Conservation (phyloP, 2,888 invertebrate species). For the Drosophila mimetica region DNA sequence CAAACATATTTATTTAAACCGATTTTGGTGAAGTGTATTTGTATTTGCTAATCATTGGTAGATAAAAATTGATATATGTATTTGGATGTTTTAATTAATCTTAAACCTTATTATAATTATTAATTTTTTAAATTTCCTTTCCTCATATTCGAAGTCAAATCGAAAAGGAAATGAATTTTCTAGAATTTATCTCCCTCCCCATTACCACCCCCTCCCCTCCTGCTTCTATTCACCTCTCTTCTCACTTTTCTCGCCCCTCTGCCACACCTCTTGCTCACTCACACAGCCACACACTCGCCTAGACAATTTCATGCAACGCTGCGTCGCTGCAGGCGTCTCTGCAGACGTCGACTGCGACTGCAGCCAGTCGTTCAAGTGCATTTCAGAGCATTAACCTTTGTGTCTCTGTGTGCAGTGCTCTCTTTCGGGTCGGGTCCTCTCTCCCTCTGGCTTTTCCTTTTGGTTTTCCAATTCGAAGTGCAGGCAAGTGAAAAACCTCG, state of each 20-base stretch:
- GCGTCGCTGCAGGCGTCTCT: slow-evolving; percentile 15
- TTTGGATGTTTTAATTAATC: no score
- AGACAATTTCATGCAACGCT: slow-evolving; percentile 53
- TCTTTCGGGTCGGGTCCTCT: slow-evolving; percentile 3
- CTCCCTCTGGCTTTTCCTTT: slow-evolving; percentile 43
- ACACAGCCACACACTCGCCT: slow-evolving; percentile 31
- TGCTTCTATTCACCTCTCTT: no score
- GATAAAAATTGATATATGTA: no score
- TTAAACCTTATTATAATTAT: no score
- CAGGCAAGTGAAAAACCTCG: slow-evolving; percentile 62
- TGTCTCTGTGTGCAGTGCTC: slow-evolving; percentile 20
- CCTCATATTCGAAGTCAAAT: neutral
- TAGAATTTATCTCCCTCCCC: slow-evolving; percentile 31
- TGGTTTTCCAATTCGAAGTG: slow-evolving; percentile 72
- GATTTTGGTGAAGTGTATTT: no score
- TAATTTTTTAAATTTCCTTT: neutral
- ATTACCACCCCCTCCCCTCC: neutral
- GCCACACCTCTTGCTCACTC: slow-evolving; percentile 35
- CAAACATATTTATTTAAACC: no score
- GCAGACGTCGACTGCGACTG: slow-evolving; percentile 40
- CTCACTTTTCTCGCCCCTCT: slow-evolving; percentile 24
- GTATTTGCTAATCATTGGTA: no score
- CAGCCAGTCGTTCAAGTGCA: slow-evolving; percentile 83
- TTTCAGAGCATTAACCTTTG: slow-evolving; percentile 80
- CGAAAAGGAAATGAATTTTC: slow-evolving; percentile 18